Percentiles rank a stretch among this genome's conserved stretches.
Evolutionary conservation across 1,140 invertebrate genomes (phyloP).

Genomic region (Chrysomallon squamiferum): DNA sequence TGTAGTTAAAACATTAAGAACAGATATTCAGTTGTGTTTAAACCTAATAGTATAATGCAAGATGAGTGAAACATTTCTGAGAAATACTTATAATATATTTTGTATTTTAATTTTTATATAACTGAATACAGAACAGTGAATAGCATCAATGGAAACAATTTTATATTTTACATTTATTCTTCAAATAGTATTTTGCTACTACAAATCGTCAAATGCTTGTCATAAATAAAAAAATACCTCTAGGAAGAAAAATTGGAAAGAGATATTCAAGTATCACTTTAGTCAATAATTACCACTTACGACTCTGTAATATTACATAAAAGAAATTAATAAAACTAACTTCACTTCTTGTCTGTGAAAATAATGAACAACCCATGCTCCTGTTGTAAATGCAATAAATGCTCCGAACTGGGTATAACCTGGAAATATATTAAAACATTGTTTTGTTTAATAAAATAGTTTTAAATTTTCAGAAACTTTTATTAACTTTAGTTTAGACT

Average conservation of each 20-base stretch:
- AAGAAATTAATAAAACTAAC: conserved; percentile 11
- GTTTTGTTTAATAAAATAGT: neutral
- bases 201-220: too few relatives aligned
- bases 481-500: neutral
- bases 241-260: neutral
- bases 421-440: conserved; percentile 50
- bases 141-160: too few relatives aligned
- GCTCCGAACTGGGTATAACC: conserved; percentile 69
- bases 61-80: too few relatives aligned
- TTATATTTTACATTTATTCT: too few relatives aligned
- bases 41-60: too few relatives aligned
- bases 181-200: too few relatives aligned
- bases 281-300: neutral
- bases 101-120: too few relatives aligned
- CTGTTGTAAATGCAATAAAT: conserved; percentile 70
- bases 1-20: neutral
- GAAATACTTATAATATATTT: too few relatives aligned
- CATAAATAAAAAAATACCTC: too few relatives aligned
- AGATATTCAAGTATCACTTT: neutral
- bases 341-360: conserved; percentile 14
- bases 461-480: neutral
- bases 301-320: neutral
- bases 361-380: conserved; percentile 70
- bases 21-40: too few relatives aligned
- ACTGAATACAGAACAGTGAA: too few relatives aligned